Conservation (phyloP, 2,113 vertebrate genomes). For the Lasiurus borealis region DNA sequence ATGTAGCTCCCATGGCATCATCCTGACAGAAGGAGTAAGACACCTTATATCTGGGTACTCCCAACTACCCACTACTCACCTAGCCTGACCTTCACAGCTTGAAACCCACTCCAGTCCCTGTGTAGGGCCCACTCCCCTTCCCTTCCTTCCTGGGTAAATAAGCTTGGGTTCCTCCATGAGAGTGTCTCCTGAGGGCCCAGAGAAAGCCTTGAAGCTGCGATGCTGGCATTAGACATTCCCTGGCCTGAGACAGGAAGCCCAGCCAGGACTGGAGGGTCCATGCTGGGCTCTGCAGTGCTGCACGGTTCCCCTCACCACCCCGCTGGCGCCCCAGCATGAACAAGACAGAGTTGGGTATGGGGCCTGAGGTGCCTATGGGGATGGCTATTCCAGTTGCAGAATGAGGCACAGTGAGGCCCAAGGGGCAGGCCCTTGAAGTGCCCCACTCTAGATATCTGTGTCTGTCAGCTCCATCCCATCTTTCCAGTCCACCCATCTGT, state of each 20-base stretch:
- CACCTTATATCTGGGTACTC: too few species aligned
- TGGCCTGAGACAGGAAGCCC: neutral
- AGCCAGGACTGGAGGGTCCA: neutral
- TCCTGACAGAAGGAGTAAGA: neutral
- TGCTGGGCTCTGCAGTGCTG: neutral
- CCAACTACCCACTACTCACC: neutral
- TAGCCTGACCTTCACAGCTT: neutral
- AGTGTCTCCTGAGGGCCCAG: neutral
- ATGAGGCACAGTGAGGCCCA: neutral
- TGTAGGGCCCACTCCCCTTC: neutral
- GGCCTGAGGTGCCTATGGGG: neutral
- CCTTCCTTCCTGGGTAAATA: neutral
- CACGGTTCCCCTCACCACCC: too few species aligned
- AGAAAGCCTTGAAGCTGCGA: neutral
- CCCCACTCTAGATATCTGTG: slow-evolving; percentile 57
- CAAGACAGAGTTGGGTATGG: neutral
- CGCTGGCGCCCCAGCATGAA: rapidly evolving
- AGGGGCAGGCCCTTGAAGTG: slow-evolving; percentile 49
- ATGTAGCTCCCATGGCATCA: neutral
- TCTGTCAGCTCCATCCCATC: slow-evolving; percentile 71
- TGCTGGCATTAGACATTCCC: neutral
- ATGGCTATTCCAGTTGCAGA: neutral
- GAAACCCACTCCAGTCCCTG: neutral
- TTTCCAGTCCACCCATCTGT: slow-evolving; percentile 70
- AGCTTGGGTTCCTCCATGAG: neutral